Conservation (phyloP, 2,888 invertebrate genomes). For the Spatulosminthurus flaviceps region DNA sequence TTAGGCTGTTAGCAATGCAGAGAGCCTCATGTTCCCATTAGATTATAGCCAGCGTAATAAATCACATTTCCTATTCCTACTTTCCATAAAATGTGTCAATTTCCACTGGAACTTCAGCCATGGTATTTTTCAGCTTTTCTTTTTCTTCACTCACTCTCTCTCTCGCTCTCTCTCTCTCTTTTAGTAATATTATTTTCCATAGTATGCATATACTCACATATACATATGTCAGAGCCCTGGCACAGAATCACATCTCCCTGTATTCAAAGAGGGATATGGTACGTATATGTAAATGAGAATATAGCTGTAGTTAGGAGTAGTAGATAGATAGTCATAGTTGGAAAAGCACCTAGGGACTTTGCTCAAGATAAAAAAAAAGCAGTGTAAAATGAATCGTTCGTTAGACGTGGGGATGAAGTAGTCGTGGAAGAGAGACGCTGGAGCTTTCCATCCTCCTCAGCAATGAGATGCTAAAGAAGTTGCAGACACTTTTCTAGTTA, state of each 20-base stretch:
- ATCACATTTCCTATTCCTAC: constrained; percentile 26
- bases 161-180: neutral
- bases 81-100: constrained; percentile 44
- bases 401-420: neutral
- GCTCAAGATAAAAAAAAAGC: constrained; percentile 24
- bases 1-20: constrained; percentile 28
- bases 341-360: constrained; percentile 1
- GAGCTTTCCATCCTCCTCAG: neutral
- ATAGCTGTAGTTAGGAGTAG: neutral
- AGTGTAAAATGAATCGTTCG: constrained; percentile 30
- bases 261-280: too few relatives aligned
- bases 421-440: neutral
- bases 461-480: constrained; percentile 26
- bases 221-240: too few relatives aligned
- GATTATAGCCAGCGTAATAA: constrained; percentile 27
- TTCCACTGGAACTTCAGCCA: constrained; percentile 25
- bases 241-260: too few relatives aligned
- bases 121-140: constrained; percentile 10
- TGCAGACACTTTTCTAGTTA: constrained; percentile 42
- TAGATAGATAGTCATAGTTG: neutral
- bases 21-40: constrained; percentile 20
- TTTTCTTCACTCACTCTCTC: neutral
- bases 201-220: too few relatives aligned
- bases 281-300: too few relatives aligned
- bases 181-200: too few relatives aligned